These are phyloP conservation scores for Hemitrygon akajei DNA, from an alignment of 2,797 vertebrate genomes.

Conservation along the genomic window DNA sequence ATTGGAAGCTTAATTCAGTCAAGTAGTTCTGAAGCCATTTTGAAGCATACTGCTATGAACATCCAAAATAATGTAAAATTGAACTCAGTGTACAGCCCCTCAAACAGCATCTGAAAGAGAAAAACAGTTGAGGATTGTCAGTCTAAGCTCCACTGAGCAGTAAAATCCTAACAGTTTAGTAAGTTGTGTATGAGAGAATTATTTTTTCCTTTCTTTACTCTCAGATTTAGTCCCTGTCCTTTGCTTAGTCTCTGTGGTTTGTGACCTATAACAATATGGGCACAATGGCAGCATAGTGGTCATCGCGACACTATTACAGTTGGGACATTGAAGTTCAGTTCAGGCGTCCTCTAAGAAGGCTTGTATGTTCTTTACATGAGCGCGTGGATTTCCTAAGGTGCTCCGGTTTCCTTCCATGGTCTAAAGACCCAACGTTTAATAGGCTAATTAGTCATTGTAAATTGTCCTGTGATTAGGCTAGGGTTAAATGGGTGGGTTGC, in stretches of 20 bases:
- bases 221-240: not conserved
- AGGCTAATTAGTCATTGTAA: no score
- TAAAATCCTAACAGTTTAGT: not conserved
- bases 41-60: not conserved
- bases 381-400: no score
- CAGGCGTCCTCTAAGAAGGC: no score
- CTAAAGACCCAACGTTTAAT: no score
- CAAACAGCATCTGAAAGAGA: not conserved
- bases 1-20: slow-evolving; percentile 13
- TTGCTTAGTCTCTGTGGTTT: not conserved
- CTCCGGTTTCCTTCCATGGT: no score
- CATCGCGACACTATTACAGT: no score
- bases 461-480: no score
- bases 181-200: no score
- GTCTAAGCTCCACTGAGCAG: not conserved
- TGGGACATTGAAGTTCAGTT: no score
- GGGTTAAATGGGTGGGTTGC: no score
- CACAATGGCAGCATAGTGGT: no score
- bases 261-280: not conserved
- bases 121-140: not conserved
- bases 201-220: not conserved
- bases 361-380: no score
- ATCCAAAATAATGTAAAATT: not conserved
- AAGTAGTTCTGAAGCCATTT: not conserved
- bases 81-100: not conserved